These are phyloP conservation scores for Trissolcus brochymenae DNA, from an alignment of 2,888 invertebrate species.

Conservation along the genomic window DNA sequence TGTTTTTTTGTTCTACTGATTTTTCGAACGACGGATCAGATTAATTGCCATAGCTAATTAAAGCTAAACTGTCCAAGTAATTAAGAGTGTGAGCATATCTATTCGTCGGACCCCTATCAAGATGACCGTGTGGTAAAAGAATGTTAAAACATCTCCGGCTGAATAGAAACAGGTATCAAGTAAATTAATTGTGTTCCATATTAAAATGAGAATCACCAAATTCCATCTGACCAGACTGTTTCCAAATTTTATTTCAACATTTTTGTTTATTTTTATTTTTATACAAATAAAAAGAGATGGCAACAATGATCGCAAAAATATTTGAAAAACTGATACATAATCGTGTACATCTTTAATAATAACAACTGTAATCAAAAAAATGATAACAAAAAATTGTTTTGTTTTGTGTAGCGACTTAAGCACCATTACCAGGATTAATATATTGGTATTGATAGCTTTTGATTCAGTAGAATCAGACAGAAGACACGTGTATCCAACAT, in stretches of 20 bases:
- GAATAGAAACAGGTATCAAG: slow-evolving; percentile 50
- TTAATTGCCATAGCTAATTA: slow-evolving; percentile 71
- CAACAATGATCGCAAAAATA: background rate
- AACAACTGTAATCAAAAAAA: background rate
- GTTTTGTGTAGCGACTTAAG: slow-evolving; percentile 25
- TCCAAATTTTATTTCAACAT: background rate
- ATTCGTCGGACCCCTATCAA: slow-evolving; percentile 64
- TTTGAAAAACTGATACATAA: background rate
- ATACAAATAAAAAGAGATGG: background rate
- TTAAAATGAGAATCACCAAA: slow-evolving; percentile 42
- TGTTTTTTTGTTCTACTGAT: slow-evolving; percentile 48
- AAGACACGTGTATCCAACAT: slow-evolving; percentile 73
- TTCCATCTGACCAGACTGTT: background rate
- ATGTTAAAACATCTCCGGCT: slow-evolving; percentile 59
- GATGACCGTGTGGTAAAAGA: slow-evolving; percentile 66
- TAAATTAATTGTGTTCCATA: slow-evolving; percentile 45
- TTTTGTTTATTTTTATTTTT: background rate
- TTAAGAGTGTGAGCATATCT: slow-evolving; percentile 65
- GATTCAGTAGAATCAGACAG: slow-evolving; percentile 67
- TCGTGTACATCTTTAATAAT: no score
- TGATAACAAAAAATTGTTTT: slow-evolving; percentile 15
- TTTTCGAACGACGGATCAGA: slow-evolving; percentile 64
- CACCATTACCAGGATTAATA: slow-evolving; percentile 53
- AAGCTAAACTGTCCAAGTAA: slow-evolving; percentile 67
- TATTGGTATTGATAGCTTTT: slow-evolving; percentile 69